phyloP scores from a whole-genome alignment of 2,888 invertebrate genomes.

The Heteromyza rotundicornis region DNA sequence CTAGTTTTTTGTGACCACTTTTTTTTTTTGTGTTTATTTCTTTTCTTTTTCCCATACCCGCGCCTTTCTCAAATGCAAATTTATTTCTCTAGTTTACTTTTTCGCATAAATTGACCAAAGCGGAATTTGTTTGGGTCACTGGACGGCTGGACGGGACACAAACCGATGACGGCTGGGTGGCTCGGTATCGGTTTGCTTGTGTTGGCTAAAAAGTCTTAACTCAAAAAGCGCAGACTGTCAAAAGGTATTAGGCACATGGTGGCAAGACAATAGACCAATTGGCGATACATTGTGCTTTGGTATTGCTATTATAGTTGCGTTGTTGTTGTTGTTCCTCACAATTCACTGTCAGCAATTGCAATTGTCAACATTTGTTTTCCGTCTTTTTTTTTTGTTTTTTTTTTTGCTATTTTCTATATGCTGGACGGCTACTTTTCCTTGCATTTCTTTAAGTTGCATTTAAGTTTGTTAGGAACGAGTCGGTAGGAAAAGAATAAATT shows the following conservation, averaged over 20 bases:
- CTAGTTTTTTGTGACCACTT: too few species aligned
- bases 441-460: too few species aligned
- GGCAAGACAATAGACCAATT: background rate
- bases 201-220: background rate
- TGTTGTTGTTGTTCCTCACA: too few species aligned
- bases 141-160: background rate
- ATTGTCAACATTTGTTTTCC: background rate
- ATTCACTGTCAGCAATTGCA: constrained; percentile 5
- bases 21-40: background rate
- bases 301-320: background rate
- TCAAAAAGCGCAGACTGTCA: background rate
- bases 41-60: background rate
- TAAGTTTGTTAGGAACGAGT: too few species aligned
- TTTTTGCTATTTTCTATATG: too few species aligned
- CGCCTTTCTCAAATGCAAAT: background rate
- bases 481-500: too few species aligned
- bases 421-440: too few species aligned
- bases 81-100: background rate
- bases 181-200: background rate
- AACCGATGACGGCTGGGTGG: background rate
- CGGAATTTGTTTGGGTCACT: background rate
- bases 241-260: too few species aligned
- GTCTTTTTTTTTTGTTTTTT: background rate
- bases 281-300: background rate
- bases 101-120: background rate